A percentile compares a stretch with the other conserved stretches of the same genome.
These are phyloP conservation scores for Cavia aperea DNA, from an alignment of 2,113 vertebrate genomes.

Conservation along the genomic window DNA sequence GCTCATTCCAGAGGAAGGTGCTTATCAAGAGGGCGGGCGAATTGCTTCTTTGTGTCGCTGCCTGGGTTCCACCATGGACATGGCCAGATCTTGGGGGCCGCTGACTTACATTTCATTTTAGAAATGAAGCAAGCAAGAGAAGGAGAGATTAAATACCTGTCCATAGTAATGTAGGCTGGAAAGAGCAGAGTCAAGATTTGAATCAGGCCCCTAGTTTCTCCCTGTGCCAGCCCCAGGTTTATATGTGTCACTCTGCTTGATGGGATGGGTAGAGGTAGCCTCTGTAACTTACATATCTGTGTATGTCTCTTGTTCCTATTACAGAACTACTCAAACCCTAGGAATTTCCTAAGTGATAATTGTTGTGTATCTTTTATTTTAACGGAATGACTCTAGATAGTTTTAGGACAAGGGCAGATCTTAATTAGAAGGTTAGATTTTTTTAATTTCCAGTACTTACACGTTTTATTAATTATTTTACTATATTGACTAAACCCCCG, in stretches of 20 bases:
- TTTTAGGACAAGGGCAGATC: neutral
- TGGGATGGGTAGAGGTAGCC: neutral
- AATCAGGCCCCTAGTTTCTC: neutral
- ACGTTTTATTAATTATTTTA: neutral
- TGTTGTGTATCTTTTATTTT: neutral
- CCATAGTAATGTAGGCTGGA: neutral
- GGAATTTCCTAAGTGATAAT: neutral
- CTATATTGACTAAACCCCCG: neutral
- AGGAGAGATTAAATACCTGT: neutral
- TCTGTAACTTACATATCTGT: neutral
- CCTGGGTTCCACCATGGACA: too few relatives aligned
- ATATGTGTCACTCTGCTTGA: neutral
- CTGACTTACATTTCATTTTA: constrained; percentile 3
- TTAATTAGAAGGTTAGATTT: neutral
- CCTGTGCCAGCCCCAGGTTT: neutral
- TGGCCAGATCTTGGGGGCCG: too few relatives aligned
- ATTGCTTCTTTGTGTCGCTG: too few relatives aligned
- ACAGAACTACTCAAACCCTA: neutral
- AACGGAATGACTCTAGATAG: neutral
- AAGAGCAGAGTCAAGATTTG: neutral
- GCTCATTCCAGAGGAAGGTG: too few relatives aligned
- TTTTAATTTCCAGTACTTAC: neutral
- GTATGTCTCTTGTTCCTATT: neutral
- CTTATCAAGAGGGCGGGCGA: too few relatives aligned
- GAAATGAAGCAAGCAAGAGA: neutral